phyloP scores from a whole-genome alignment of 2,797 vertebrate species.

The Heteromormyrus szaboi region DNA sequence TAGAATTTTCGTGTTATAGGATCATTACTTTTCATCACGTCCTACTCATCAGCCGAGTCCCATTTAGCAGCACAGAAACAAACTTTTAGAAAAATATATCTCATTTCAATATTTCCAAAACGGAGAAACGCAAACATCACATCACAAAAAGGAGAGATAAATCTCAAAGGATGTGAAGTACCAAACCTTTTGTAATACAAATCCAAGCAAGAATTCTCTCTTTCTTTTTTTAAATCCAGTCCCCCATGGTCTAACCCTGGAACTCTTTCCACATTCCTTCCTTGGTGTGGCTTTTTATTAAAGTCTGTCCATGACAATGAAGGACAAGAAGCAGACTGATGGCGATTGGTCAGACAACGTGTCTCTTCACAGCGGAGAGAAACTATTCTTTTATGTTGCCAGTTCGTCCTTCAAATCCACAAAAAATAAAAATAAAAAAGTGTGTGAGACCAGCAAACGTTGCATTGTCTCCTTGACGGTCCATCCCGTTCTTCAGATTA shows the following conservation, averaged over 20 bases:
- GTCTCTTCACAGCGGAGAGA: neutral
- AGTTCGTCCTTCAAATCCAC: constrained; percentile 13
- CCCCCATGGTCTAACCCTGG: neutral
- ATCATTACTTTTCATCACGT: neutral
- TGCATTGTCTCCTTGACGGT: constrained; percentile 61
- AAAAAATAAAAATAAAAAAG: constrained; percentile 26
- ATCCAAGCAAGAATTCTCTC: neutral
- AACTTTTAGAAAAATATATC: constrained; percentile 15
- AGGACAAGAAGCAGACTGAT: neutral
- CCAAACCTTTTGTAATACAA: neutral
- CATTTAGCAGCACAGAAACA: constrained; percentile 1
- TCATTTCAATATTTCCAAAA: constrained; percentile 3
- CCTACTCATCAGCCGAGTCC: neutral
- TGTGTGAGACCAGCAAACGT: constrained; percentile 67
- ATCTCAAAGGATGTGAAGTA: neutral
- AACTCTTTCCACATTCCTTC: neutral
- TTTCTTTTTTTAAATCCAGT: neutral
- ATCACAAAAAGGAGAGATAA: neutral
- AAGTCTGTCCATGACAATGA: neutral
- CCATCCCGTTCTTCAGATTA: constrained; percentile 50
- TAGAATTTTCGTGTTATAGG: neutral
- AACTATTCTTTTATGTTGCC: neutral
- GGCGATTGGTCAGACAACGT: neutral
- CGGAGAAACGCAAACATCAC: neutral
- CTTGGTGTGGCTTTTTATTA: neutral